These are phyloP conservation scores for Coilia nasus DNA, from an alignment of 2,797 vertebrate species.

Conservation along the genomic window DNA sequence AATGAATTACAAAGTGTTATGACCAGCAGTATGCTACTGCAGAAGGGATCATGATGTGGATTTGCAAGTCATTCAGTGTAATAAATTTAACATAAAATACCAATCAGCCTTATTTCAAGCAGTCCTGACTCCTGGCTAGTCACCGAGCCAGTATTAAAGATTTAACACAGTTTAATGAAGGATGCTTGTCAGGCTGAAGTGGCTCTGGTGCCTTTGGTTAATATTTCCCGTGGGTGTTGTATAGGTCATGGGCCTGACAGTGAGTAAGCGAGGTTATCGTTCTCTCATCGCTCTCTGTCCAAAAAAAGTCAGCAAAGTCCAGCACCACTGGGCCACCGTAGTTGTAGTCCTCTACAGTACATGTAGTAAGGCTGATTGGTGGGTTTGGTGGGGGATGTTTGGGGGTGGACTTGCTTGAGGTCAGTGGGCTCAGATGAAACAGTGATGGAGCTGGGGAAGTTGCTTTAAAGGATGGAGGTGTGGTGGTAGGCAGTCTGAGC, in stretches of 20 bases:
- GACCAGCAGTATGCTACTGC: too few species aligned
- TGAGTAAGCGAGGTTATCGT: neutral
- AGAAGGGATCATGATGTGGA: too few species aligned
- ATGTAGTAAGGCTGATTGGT: too few species aligned
- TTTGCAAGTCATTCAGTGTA: neutral
- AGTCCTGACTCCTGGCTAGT: neutral
- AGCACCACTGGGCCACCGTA: neutral
- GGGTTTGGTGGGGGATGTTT: too few species aligned
- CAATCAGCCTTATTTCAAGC: neutral
- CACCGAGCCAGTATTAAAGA: neutral
- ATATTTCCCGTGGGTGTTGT: neutral
- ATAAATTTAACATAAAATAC: neutral
- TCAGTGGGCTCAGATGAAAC: neutral
- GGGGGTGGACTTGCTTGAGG: too few species aligned
- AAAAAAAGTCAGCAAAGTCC: neutral
- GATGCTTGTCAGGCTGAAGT: neutral
- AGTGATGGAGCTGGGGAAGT: neutral
- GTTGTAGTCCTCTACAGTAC: constrained; percentile 2
- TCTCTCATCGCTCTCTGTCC: neutral
- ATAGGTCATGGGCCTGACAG: neutral
- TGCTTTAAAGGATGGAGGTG: neutral
- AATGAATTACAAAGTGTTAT: too few species aligned
- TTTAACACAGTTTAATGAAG: neutral
- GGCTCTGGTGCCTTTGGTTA: neutral
- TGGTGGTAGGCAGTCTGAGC: neutral